phyloP scores from a whole-genome alignment of 2,888 invertebrate species.

The Thymelicus acteon region DNA sequence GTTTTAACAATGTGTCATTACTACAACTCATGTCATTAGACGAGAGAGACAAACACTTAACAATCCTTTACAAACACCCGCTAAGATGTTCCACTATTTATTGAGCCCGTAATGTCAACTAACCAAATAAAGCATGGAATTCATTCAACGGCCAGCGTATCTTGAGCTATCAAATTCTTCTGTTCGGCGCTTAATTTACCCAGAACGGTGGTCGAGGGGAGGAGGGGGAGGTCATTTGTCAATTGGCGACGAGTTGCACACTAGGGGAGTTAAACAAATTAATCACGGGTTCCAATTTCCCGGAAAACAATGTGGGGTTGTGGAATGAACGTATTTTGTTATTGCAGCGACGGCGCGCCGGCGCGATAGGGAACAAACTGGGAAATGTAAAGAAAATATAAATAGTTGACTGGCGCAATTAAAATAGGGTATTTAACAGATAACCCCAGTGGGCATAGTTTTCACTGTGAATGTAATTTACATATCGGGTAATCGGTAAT shows the following conservation, averaged over 20 bases:
- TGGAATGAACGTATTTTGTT: constrained; percentile 64
- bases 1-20: not conserved
- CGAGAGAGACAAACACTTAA: constrained; percentile 33
- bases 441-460: not conserved
- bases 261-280: constrained; percentile 79
- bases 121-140: constrained; percentile 36
- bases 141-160: constrained; percentile 17
- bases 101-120: constrained; percentile 33
- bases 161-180: constrained; percentile 34
- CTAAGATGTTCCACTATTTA: constrained; percentile 34
- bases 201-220: constrained; percentile 21
- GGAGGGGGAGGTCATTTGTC: constrained; percentile 50
- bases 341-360: constrained; percentile 45
- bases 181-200: constrained; percentile 11
- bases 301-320: constrained; percentile 75
- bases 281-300: constrained; percentile 79
- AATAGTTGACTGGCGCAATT: constrained; percentile 26
- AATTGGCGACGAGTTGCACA: constrained; percentile 70
- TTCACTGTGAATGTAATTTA: not conserved
- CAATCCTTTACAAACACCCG: constrained; percentile 32
- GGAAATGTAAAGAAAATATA: constrained; percentile 37
- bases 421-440: constrained; percentile 20
- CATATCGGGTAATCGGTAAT: too few species aligned
- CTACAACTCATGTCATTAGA: constrained; percentile 6
- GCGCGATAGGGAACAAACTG: constrained; percentile 20